Conservation (phyloP, 2,797 vertebrate species). For the Anisognathus igniventris region DNA sequence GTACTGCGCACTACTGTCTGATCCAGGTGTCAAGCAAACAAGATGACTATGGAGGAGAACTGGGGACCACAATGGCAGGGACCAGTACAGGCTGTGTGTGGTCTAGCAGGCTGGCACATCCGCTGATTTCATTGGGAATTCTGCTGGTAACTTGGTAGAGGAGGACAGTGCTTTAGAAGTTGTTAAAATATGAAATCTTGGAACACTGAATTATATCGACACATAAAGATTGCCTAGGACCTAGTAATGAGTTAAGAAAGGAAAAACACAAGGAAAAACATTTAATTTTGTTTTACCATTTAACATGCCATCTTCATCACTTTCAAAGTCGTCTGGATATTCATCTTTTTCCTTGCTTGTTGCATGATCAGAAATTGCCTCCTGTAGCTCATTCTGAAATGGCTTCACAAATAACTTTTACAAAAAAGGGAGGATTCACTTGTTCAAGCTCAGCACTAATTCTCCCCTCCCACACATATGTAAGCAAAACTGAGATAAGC, state of each 20-base stretch:
- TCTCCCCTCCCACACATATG: not conserved
- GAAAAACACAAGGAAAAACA: not conserved
- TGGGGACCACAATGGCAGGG: not conserved
- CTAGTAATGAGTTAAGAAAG: not conserved
- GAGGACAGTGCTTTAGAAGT: not conserved
- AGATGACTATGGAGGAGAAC: not conserved
- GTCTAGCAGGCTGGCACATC: not conserved
- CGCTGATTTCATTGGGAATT: not conserved
- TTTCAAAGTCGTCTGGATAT: constrained; percentile 84
- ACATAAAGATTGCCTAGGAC: not conserved
- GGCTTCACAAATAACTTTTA: not conserved
- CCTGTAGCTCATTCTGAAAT: constrained; percentile 84
- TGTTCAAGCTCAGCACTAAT: not conserved
- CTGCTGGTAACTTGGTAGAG: not conserved
- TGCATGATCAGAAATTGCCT: constrained; percentile 77
- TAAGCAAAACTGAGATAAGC: not conserved
- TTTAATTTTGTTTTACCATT: not conserved
- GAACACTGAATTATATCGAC: not conserved
- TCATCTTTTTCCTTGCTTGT: constrained; percentile 69
- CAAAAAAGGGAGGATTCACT: not conserved
- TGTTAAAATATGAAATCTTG: not conserved
- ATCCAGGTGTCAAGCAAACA: not conserved
- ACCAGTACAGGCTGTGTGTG: not conserved
- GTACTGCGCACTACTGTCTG: not conserved
- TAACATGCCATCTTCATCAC: constrained; percentile 74